Evolutionary conservation across 2,797 vertebrate species (phyloP), one percentile per base, ranked within the genome.

Genomic region (Mico argentatus): DNA sequence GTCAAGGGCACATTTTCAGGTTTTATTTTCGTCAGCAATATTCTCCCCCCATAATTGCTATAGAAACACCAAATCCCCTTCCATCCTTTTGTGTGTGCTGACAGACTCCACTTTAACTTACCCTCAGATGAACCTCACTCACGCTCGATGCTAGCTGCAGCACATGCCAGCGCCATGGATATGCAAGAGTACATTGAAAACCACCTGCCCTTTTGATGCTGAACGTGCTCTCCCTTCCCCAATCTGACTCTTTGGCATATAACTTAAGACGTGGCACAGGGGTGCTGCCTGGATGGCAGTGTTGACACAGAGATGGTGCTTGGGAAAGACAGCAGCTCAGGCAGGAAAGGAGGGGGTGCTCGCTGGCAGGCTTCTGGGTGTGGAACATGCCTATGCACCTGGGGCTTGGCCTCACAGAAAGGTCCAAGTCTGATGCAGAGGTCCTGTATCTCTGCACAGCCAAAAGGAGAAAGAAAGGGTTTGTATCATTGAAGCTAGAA

Each of bases 61-160:
- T 98, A 97, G 98, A 96, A 98, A 97, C 94, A 80, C 92, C 57
- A 91, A 76, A 55, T 57, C 73, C 85, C 90, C 73, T 94, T 80
- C 44, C 8, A 96, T 77, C 44, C 79, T 72, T 39, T 7, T 70
- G 95, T 90, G 50, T 8, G 0, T 24, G 84, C 12, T 0, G 41
- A 20, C 19, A 57, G 97, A 24, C 81, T 52, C 84, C 46, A 87
- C 20, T 7, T 8, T 27, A 10, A 77, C 77, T 87, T 91, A 27
- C 39, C 84, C 55, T 73, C 61, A 2, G 44, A 17, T 44, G 79
- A 92, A 50, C 85, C 46, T 52, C 52, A 30, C 48, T 72, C 26
- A 22, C 1, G 67, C 64, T 79, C 9, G 0, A 9, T 3, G 70
- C 52, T 27, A 55, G 59, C n/a, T 61, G 5, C 10, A 9, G 82